A percentile compares a stretch with the other conserved stretches of the same genome.
Conservation (phyloP, 2,888 invertebrate species). For the Plagiodera versicolora region DNA sequence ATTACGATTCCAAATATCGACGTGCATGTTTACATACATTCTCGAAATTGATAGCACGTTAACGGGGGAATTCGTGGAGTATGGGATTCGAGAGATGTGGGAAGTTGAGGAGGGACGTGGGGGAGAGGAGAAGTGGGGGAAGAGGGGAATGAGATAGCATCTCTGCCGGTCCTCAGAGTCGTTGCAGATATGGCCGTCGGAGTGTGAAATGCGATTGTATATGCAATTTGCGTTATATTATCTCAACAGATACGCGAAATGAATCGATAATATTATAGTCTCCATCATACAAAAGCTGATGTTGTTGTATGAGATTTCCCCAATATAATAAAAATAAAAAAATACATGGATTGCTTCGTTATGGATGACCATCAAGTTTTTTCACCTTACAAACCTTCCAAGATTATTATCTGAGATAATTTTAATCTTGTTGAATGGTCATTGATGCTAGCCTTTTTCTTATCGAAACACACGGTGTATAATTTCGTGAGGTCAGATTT, state of each 20-base stretch:
- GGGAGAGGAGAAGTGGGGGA: slow-evolving; percentile 20
- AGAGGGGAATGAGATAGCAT: slow-evolving; percentile 22
- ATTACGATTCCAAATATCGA: no score
- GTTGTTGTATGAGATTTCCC: neutral
- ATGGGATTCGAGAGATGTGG: slow-evolving; percentile 3
- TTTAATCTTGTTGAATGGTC: no score
- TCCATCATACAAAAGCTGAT: slow-evolving; percentile 19
- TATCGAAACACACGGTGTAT: no score
- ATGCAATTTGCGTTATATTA: slow-evolving; percentile 48
- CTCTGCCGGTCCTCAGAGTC: slow-evolving; percentile 30
- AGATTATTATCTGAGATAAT: no score
- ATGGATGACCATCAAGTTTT: no score
- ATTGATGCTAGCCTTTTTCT: no score
- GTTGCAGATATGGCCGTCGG: slow-evolving; percentile 40
- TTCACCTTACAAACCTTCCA: no score
- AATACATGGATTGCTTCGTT: no score
- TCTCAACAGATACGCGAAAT: slow-evolving; percentile 45
- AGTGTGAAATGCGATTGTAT: slow-evolving; percentile 47
- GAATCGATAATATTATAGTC: slow-evolving; percentile 43
- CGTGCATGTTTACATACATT: neutral
- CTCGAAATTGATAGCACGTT: slow-evolving; percentile 20
- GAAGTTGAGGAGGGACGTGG: slow-evolving; percentile 21
- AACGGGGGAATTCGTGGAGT: no score
- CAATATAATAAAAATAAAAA: no score
- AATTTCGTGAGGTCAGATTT: no score